phyloP scores from a whole-genome alignment of 2,888 invertebrate species.

The Meandrusa payeni region DNA sequence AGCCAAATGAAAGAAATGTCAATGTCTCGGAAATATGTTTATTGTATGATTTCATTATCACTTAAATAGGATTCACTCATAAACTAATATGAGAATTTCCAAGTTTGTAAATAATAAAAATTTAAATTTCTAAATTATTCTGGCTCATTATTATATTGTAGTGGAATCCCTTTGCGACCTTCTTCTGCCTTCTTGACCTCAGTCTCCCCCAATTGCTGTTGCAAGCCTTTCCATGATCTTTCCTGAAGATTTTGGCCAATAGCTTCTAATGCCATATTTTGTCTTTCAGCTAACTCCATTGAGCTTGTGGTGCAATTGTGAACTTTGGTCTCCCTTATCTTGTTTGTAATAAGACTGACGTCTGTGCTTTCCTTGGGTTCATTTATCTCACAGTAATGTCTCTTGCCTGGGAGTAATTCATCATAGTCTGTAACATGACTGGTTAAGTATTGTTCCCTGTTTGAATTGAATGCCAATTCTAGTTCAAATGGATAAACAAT shows the following conservation, averaged over 20 bases:
- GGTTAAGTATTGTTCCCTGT: conserved; percentile 76
- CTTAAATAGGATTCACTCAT: conserved; percentile 18
- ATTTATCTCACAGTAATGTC: conserved; percentile 70
- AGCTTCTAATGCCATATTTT: conserved; percentile 76
- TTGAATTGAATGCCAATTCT: conserved; percentile 88
- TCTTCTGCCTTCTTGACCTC: conserved; percentile 84
- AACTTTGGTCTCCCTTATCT: conserved; percentile 77
- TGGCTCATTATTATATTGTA: conserved; percentile 83
- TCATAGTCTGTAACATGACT: conserved; percentile 88
- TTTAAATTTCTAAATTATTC: conserved; percentile 39
- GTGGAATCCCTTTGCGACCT: conserved; percentile 89
- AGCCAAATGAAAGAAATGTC: too few relatives aligned
- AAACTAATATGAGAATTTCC: conserved; percentile 33
- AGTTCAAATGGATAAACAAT: conserved; percentile 96
- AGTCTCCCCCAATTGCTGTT: conserved; percentile 88
- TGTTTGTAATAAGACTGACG: conserved; percentile 89
- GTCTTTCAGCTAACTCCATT: conserved; percentile 63
- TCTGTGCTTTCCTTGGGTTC: conserved; percentile 74
- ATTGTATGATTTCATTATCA: conserved; percentile 8
- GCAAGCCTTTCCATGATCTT: conserved; percentile 92
- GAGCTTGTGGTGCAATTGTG: conserved; percentile 50
- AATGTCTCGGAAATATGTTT: conserved; percentile 21
- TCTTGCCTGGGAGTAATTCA: conserved; percentile 84
- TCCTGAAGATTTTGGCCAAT: conserved; percentile 84
- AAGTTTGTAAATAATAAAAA: conserved; percentile 39